These are phyloP conservation scores for Orthochromis indermauri DNA, from an alignment of 2,113 vertebrate species.

Conservation along the genomic window DNA sequence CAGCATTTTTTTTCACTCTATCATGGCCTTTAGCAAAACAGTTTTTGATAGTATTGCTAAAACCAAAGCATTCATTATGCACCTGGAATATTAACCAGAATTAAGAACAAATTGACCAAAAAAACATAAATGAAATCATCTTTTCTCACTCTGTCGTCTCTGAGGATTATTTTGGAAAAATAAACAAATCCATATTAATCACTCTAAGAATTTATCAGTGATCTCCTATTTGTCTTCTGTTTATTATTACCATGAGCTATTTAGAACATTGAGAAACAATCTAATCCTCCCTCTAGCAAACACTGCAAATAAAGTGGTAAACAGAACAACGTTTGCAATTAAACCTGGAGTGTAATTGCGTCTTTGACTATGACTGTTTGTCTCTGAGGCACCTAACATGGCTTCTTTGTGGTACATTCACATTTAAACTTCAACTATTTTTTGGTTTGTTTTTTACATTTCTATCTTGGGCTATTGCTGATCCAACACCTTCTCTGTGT, in stretches of 20 bases:
- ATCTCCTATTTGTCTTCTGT: background rate
- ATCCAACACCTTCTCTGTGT: background rate
- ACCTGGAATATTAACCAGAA: background rate
- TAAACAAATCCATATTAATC: background rate
- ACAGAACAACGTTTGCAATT: background rate
- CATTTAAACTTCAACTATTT: background rate
- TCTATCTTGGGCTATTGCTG: background rate
- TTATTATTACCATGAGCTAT: background rate
- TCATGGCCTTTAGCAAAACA: background rate
- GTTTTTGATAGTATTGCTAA: background rate
- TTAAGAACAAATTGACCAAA: background rate
- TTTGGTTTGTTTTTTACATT: background rate
- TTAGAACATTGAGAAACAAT: background rate
- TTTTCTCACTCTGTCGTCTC: background rate
- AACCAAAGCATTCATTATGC: background rate
- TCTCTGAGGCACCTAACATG: background rate
- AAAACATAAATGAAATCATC: rapidly evolving
- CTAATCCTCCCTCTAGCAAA: background rate
- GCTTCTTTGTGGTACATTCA: background rate
- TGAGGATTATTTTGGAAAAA: background rate
- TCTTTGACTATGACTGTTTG: background rate
- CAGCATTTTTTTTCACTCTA: background rate
- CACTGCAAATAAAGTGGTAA: background rate
- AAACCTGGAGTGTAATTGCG: background rate
- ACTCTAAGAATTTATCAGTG: background rate